Evolutionary conservation across 1,140 invertebrate genomes (phyloP), one percentile per base, ranked within the genome.

Genomic region (Chrysoperla carnea): DNA sequence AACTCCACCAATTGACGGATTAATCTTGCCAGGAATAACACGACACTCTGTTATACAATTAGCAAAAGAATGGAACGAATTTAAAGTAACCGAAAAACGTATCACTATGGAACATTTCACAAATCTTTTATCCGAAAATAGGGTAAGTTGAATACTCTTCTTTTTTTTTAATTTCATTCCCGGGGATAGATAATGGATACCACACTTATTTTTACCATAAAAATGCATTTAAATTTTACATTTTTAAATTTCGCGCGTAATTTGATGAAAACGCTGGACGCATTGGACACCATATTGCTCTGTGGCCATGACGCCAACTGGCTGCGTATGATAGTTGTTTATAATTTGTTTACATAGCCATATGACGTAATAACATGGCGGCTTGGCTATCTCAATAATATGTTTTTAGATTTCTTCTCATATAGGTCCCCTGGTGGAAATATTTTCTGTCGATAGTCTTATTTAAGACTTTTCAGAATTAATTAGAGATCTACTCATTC

Each of bases 21-120:
- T 95, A 0, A 95, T 95, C 51, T 66, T 99, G 48, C 94, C 94
- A 13, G 95, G 94, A 44, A 77, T 99, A 29, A 94, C 85, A 0
- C 71, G 95, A 42, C 76, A 79, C 48, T 92, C 87, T 28, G 79
- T 98, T 43, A 55, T 99, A 37, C 72, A 84, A 54, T 62, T 99
- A 41, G 69, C 78, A 2, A 64, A 67, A 48, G 72, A 87, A 59
- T 95, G 88, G 87, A 81, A 82, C 50, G 82, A 94, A 56, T 81
- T 92, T 49, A 78, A 79, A 61, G 80, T 97, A 6, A 72, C 70
- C 17, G 92, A 99, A 61, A 69, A 78, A 44, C 61, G 61, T 8
- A 77, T 98, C 33, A 92, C 81, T 8, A 99, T 99, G 91, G 57
- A 66, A 6, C 79, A 89, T 58, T 52, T 99, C 23, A 62, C 77